Conservation (phyloP, 2,888 invertebrate species). For the Gibbula magus region DNA sequence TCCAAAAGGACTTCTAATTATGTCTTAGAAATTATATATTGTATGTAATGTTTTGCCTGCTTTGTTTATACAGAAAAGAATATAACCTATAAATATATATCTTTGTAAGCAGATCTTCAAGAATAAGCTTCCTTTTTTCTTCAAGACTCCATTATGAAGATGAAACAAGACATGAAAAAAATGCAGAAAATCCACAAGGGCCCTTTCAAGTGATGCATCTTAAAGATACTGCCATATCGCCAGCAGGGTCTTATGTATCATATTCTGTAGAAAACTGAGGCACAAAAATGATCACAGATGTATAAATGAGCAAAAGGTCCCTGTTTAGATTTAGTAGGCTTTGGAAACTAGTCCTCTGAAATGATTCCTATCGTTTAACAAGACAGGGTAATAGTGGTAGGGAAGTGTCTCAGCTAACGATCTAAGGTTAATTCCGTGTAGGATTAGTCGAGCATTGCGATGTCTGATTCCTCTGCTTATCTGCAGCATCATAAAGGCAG, state of each 20-base stretch:
- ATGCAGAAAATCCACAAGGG: neutral
- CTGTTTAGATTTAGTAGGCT: conserved; percentile 10
- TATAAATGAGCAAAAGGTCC: neutral
- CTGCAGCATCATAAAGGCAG: conserved; percentile 9
- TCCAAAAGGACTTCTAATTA: too few relatives aligned
- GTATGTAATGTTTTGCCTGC: too few relatives aligned
- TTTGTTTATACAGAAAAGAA: too few relatives aligned
- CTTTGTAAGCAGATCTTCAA: too few relatives aligned
- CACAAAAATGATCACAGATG: conserved; percentile 10
- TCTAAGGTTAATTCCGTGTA: neutral
- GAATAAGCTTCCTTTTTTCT: too few relatives aligned
- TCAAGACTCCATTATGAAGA: too few relatives aligned
- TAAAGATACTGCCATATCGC: neutral
- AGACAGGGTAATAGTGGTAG: neutral
- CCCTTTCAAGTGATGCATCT: neutral
- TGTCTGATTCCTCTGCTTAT: conserved; percentile 3
- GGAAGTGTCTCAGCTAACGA: neutral
- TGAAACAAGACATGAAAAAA: neutral
- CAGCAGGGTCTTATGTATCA: neutral
- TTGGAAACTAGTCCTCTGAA: conserved; percentile 6
- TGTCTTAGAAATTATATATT: too few relatives aligned
- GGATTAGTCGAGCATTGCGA: neutral
- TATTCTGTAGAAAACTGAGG: neutral
- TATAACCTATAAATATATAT: too few relatives aligned
- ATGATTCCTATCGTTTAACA: neutral